These are phyloP conservation scores for Cyclura pinguis DNA, from an alignment of 2,797 vertebrate species.

Conservation along the genomic window DNA sequence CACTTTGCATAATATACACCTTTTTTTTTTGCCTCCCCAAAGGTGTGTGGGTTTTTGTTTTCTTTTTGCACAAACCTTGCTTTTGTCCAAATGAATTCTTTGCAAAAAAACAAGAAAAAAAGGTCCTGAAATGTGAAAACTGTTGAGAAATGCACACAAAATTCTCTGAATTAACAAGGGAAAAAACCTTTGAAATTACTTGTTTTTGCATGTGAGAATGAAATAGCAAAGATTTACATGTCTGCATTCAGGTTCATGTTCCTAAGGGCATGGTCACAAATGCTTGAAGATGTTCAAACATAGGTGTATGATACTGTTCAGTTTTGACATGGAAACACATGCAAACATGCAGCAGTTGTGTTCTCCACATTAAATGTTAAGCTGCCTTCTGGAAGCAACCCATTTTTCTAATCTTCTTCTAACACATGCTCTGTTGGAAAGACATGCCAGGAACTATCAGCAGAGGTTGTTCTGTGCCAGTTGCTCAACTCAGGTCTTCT, in stretches of 20 bases:
- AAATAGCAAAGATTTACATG: neutral
- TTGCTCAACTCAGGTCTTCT: conserved; percentile 28
- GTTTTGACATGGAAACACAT: neutral
- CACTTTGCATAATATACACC: too few species aligned
- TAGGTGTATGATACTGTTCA: neutral
- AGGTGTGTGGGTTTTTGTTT: too few species aligned
- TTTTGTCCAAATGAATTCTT: too few species aligned
- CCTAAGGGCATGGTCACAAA: neutral
- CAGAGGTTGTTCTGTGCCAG: conserved; percentile 18
- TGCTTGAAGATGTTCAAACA: neutral
- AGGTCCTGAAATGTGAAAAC: too few species aligned
- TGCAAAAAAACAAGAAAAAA: too few species aligned
- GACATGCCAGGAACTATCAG: conserved; percentile 25
- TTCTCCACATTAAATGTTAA: neutral
- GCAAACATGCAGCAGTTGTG: neutral
- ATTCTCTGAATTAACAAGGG: too few species aligned
- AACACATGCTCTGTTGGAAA: neutral
- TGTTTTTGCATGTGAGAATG: too few species aligned
- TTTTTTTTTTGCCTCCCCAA: too few species aligned
- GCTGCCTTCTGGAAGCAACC: neutral
- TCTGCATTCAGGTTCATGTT: neutral
- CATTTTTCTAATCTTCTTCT: neutral
- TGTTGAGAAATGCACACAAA: too few species aligned
- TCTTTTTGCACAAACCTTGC: too few species aligned
- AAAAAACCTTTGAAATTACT: too few species aligned